Base-by-base conservation (phyloP, 2,888 invertebrate genomes). In the Troides helena region DNA sequence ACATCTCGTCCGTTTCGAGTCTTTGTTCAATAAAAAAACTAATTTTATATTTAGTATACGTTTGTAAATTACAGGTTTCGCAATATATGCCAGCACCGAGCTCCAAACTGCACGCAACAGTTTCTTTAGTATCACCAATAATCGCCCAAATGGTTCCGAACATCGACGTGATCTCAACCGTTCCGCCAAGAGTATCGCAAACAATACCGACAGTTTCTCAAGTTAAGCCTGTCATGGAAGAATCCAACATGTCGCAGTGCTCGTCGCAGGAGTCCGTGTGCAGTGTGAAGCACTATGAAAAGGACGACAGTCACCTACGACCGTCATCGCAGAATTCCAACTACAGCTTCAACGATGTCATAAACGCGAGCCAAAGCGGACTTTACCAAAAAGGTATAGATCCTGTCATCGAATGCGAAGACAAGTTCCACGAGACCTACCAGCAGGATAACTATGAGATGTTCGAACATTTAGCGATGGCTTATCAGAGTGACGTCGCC, bases 391-490 rank as follows among this genome's bases (percentile, higher is more conserved):
- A 86, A 59, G 80, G 61, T 5, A 62, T 76, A 69, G 77, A 81
- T 39, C 70, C 74, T 2, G 74, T 63, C 21, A 65, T 65, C 18
- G 78, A 79, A 1, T 75, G 75, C 53, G 86, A 83, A 8, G 84
- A 86, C 6, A 85, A 85, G 65, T 82, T 82, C 50, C 81, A 74
- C 0, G 85, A 82, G 18, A 71, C 58, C 4, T 89, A 89, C 62
- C 84, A 83, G 8, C 86, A 86, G 56, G 85, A 83, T 18, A 85
- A 85, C 68, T 92, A 92, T 62, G 92, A 91, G 72, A 86, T 92
- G 76, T 90, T 89, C 57, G 92, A 92, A 46, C 91, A 89, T 14
- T 73, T 91, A 76, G 92, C 91, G 0, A 89, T 92, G 90, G 90
- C 88, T n/a, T 91, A 92, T 65, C 91, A 91, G 77, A 88, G 87